phyloP scores from a whole-genome alignment of 2,113 vertebrate genomes.

The Nestor notabilis region DNA sequence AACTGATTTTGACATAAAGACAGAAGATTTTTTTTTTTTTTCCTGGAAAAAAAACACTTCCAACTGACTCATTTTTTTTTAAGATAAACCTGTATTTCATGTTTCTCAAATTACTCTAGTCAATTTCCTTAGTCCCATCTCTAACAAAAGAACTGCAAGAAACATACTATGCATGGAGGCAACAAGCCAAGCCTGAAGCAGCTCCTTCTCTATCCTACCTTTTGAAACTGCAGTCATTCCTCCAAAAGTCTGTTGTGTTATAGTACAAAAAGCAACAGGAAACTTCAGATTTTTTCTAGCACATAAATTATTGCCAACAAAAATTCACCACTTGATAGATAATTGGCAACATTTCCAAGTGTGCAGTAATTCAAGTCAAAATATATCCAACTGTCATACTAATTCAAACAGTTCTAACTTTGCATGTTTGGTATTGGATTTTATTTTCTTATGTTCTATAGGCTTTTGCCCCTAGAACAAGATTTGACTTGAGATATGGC shows the following conservation, averaged over 20 bases:
- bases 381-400: neutral
- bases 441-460: neutral
- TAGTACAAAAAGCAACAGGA: neutral
- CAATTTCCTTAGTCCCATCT: neutral
- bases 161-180: neutral
- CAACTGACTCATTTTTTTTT: neutral
- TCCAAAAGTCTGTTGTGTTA: neutral
- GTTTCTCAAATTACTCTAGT: neutral
- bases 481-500: neutral
- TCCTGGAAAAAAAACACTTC: neutral
- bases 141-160: neutral
- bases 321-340: neutral
- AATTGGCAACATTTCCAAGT: neutral
- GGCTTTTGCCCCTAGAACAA: neutral
- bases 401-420: neutral
- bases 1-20: neutral
- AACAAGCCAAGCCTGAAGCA: neutral
- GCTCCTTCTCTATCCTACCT: neutral
- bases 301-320: neutral
- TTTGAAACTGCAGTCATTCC: neutral
- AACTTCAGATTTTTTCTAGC: neutral
- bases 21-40: neutral
- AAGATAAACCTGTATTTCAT: neutral
- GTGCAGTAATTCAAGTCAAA: neutral
- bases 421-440: neutral